phyloP scores from a whole-genome alignment of 2,888 invertebrate genomes.

The Troides oblongomaculatus region DNA sequence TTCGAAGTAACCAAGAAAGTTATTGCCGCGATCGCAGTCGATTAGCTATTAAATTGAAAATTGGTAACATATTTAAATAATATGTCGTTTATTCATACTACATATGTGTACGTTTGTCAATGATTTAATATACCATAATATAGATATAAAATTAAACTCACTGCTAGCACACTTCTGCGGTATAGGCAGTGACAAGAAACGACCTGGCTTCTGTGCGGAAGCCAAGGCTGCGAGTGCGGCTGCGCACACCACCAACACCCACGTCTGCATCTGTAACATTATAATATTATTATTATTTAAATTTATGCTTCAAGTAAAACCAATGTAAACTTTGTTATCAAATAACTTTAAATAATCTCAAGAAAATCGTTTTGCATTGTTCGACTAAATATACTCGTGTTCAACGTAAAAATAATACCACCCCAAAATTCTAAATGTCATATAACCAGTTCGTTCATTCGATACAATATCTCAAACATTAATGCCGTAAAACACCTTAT shows the following conservation, averaged over 20 bases:
- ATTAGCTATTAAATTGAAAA: not conserved
- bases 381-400: no score
- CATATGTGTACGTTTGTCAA: not conserved
- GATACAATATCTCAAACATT: not conserved
- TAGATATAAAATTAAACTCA: constrained; percentile 76
- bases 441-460: constrained; percentile 2
- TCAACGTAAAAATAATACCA: not conserved
- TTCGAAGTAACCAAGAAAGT: no score
- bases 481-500: not conserved
- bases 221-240: constrained; percentile 79
- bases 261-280: constrained; percentile 84
- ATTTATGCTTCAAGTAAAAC: not conserved
- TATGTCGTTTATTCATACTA: not conserved
- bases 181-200: constrained; percentile 90
- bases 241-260: constrained; percentile 79
- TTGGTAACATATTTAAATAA: not conserved
- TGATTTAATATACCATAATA: not conserved
- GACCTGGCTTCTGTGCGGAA: constrained; percentile 87
- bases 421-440: constrained; percentile 8
- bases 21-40: not conserved
- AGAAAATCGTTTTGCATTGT: no score
- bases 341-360: not conserved
- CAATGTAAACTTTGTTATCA: not conserved
- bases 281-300: not conserved
- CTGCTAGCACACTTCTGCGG: constrained; percentile 91